Evolutionary conservation across 2,888 invertebrate genomes (phyloP), one percentile per base, ranked within the genome.

Genomic region (Cotesia congregata): DNA sequence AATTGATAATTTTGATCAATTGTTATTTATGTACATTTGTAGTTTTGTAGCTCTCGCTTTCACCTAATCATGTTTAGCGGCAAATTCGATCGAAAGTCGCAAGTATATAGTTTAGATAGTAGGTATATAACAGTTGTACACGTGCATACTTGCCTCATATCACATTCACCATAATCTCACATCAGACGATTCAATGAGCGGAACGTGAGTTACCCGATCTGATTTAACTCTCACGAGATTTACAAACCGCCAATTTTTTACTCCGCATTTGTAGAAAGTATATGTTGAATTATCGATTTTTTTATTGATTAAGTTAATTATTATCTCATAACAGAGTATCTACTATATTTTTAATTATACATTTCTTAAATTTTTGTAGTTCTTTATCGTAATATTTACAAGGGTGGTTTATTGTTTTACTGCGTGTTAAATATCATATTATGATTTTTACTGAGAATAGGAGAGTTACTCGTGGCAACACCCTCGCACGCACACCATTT

Each of bases 71-170:
- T 50, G 50, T 59, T 59, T 30, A 59, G n/a, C 39, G 15, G 68
- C 39, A 62, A 64, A 76, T 72, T 72, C 73, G 76, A 76, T 76
- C 59, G 76, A 76, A 76, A 76, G 72, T 72, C 62, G 50, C 76
- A 17, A 15, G 68, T 76, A 68, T 50, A 72, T 38, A 20, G 68
- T 76, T 73, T 50, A 72, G 76, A 73, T 76, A 76, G 69, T 73
- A 62, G 68, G 38, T 72, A 12, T 59, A 50, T 50, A 50, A 60
- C 40, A 40, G 17, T 17, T 72, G 40, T 39, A 72, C 39, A 72
- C 65, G 39, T 40, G 12, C 20, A 40, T 20, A 64, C 39, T 64
- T 72, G 30, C 60, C 62, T 72, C 40, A 38, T n/a, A 72, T 72
- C 40, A 38, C 38, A 72, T 72, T 15, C 39, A 41, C 17, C 15